Evolutionary conservation across 2,888 invertebrate genomes (phyloP), one percentile per base, ranked within the genome.

Genomic region (Ecliptopera silaceata): DNA sequence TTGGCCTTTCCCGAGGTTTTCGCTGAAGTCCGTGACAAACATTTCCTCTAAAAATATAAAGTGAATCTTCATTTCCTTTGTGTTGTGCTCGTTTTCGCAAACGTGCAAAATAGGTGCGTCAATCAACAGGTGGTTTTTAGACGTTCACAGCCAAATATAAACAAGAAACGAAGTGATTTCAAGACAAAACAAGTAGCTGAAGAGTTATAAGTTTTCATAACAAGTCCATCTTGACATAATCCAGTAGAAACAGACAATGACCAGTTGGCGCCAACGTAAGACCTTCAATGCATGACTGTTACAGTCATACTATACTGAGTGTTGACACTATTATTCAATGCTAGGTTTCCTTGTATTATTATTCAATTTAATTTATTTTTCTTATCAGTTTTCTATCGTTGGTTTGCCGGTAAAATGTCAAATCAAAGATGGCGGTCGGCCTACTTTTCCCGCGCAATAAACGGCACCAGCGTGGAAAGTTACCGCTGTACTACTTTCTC

Each of bases 401-500:
- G 20, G 20, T 70, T 65, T 67, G 74, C 69, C 73, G 70, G 75
- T 72, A 79, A 77, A 85, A 77, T 85, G 80, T 82, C 83, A 83
- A 82, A 82, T 84, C 77, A 81, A 88, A 89, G 71, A 88, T 88
- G 88, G 87, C 88, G 71, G 76, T 50, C 79, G 90, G 75, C 90
- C 89, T 77, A 91, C 91, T 88, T 90, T 88, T 90, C 85, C 87
- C 86, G 83, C 83, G 84, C 84, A 84, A 77, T 80, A 82, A 82
- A 79, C 82, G 77, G 74, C 77, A 38, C 78, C 76, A 80, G 84
- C 83, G 84, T 90, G 90, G 91, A 91, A 91, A 91, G 91, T 91
- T 90, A 88, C 88, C 79, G 78, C 77, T 84, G 90, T 83, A 88
- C 91, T 91, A 90, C 91, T 91, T 91, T 91, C 91, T 89, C 91